Evolutionary conservation across 2,888 invertebrate genomes (phyloP), one percentile per base, ranked within the genome.

Genomic region (Apodemia mormo): DNA sequence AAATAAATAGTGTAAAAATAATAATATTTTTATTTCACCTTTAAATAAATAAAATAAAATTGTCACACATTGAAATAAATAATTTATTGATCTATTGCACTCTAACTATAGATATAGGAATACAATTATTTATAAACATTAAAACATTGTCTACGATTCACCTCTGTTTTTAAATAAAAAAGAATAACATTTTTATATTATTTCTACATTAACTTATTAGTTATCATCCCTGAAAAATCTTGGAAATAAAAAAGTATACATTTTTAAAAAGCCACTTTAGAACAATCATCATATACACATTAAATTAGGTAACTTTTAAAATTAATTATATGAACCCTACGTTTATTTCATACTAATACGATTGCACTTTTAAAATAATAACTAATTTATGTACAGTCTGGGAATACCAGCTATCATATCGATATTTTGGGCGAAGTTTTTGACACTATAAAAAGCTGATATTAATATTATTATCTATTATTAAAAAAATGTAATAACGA

Each of bases 321-420:
- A 49, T 49, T 49, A 71, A 71, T 74, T 68, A 72, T 71, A 79
- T 76, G 72, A 74, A 74, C 75, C 77, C 76, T 78, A 79, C 77
- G 74, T 77, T 74, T 81, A 75, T 78, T 49, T 49, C 49, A 79
- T 80, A 84, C 82, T 86, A 87, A 79, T 85, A 89, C 83, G 87
- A 91, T 90, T 91, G 90, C 90, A 90, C 89, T 85, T 90, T 14
- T 82, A 82, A 82, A 86, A 84, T 85, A 86, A 80, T 82, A 82
- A 71, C 78, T 81, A 79, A 76, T 85, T 75, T 84, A 83, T 84
- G 80, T 82, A 84, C 83, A 82, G 30, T 66, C 40, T 67, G 61
- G 56, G 45, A 65, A 70, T 65, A 70, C 56, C 56, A 56, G 52
- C 69, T 54, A 72, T 68, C 49, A 49, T 67, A 49, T 54, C 33